Evolutionary conservation across 2,888 invertebrate genomes (phyloP), one percentile per base, ranked within the genome.

Genomic region (Lamellibrachia satsuma): DNA sequence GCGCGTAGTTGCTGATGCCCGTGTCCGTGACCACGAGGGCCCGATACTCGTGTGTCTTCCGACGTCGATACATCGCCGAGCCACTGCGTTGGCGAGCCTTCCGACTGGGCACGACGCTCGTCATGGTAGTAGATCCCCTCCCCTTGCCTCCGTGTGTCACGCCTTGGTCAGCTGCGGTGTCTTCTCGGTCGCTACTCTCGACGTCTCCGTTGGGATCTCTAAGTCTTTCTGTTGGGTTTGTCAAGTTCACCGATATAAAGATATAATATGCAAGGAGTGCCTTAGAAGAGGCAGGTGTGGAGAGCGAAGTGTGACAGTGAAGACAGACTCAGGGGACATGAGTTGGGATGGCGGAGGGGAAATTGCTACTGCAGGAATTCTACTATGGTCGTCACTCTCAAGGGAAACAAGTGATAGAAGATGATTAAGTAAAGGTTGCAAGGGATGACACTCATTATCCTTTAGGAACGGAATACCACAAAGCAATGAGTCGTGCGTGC

Each of bases 1-100:
- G 52, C 55, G n/a, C 52, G 52, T 91, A 91, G 91, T 9, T 57
- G 39, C 52, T 52, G 52, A 91, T 91, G 52, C 91, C 91, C 55
- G 55, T 57, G 22, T 52, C 75, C 75, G 11, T 4, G 75, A 75
- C 75, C 22, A 22, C 75, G 75, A 75, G 75, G 22, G 75, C n/a
- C 22, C 75, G 75, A 22, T 75, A 75, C 75, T 75, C 75, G 75
- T 75, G 75, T 15, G 75, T 75, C 75, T 75, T 75, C 22, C 75
- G 75, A 22, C 75, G 75, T 15, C 75, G 75, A 22, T 75, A 75
- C 75, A 75, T 75, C 22, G 15, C 75, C 75, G 75, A 75, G 75
- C 75, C 75, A 75, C 75, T 75, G 75, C 75, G 22, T 15, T 22
- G 75, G 15, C 75, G 75, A 15, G 15, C 15, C 75, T 11, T 15